A percentile compares a stretch with the other conserved stretches of the same genome.
These are phyloP conservation scores for Hemiprocne comata DNA, from an alignment of 2,113 vertebrate genomes.

Conservation along the genomic window DNA sequence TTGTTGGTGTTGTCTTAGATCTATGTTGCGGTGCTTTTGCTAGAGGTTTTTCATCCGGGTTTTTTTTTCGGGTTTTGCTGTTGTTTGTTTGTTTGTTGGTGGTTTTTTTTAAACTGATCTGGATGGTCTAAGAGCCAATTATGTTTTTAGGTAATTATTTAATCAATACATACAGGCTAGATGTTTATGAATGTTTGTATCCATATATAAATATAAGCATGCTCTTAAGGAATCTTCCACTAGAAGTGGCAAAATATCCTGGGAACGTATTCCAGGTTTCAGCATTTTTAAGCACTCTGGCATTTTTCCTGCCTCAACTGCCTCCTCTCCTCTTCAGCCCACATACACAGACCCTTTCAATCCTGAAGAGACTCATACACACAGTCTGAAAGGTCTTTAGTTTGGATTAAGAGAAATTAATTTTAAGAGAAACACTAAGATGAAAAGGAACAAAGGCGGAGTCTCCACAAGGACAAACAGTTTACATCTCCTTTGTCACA, in stretches of 20 bases:
- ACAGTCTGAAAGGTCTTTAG: constrained; percentile 21
- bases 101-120: not conserved
- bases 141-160: constrained; percentile 25
- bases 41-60: not conserved
- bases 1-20: constrained; percentile 57
- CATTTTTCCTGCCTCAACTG: not conserved
- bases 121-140: not conserved
- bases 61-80: too few relatives aligned
- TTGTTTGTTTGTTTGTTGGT: not conserved
- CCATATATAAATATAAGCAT: not conserved
- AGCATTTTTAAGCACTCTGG: not conserved
- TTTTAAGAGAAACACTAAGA: too few relatives aligned
- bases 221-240: not conserved
- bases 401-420: constrained; percentile 3
- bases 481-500: not conserved
- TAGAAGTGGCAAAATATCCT: not conserved
- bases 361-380: not conserved
- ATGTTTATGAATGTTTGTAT: not conserved
- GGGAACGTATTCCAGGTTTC: not conserved
- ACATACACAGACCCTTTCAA: not conserved
- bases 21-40: not conserved
- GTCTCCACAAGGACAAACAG: not conserved
- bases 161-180: constrained; percentile 2
- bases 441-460: constrained; percentile 12
- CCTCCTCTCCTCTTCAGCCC: not conserved